Evolutionary conservation across 1,140 invertebrate species (phyloP).

Genomic region (Drosophila kepulauana): DNA sequence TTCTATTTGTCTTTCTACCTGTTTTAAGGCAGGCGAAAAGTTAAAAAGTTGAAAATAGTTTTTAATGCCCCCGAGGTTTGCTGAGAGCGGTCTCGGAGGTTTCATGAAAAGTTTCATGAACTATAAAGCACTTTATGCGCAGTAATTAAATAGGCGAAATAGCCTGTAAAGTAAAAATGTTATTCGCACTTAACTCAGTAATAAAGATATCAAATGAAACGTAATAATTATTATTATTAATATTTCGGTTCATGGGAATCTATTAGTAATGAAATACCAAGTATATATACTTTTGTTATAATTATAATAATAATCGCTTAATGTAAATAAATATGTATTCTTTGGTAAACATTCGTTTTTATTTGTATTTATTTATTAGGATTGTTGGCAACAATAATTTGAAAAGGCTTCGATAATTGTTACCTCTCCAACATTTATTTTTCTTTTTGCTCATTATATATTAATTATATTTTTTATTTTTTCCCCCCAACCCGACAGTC

Average conservation of each 20-base stretch:
- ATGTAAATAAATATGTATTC: too few species aligned
- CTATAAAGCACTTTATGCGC: background rate
- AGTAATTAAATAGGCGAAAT: background rate
- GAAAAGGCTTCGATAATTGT: too few species aligned
- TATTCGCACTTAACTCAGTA: too few species aligned
- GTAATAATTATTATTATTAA: background rate
- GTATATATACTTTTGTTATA: too few species aligned
- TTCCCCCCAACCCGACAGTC: background rate
- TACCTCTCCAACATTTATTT: too few species aligned
- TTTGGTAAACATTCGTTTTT: too few species aligned
- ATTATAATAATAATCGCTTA: too few species aligned
- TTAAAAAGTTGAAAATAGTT: slow-evolving; percentile 16
- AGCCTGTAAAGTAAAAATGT: background rate
- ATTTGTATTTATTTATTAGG: too few species aligned
- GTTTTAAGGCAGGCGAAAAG: slow-evolving; percentile 8
- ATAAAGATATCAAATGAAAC: background rate
- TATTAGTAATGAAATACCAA: too few species aligned
- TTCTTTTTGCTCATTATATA: too few species aligned
- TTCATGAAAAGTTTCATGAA: background rate
- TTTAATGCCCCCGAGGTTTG: background rate
- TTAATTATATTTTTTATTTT: background rate
- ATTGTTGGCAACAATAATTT: too few species aligned
- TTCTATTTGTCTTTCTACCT: slow-evolving; percentile 29
- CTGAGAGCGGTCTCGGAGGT: background rate
- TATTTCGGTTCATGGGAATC: too few species aligned